Conservation (phyloP, 2,113 vertebrate species). For the Erinaceus europaeus region DNA sequence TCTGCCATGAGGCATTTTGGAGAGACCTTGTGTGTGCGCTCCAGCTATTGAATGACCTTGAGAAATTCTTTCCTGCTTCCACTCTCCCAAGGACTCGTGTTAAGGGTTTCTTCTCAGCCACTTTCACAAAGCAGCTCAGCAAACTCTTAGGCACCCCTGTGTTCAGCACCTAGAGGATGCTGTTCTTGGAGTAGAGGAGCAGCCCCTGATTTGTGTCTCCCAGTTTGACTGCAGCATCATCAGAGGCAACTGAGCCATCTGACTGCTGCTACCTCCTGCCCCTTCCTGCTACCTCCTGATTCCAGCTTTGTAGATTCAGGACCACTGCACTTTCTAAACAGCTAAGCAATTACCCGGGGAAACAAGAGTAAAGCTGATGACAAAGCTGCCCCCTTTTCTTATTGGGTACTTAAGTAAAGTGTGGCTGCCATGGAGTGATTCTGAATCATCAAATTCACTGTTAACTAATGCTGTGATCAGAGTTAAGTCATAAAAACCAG, state of each 20-base stretch:
- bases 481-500: conserved; percentile 53
- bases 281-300: neutral
- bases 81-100: neutral
- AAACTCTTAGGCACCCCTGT: conserved; percentile 15
- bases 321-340: conserved; percentile 50
- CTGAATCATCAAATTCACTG: conserved; percentile 55
- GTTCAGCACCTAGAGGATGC: conserved; percentile 39
- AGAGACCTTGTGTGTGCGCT: neutral
- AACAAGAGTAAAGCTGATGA: conserved; percentile 16
- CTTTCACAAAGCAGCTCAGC: neutral
- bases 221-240: neutral
- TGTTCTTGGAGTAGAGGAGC: neutral
- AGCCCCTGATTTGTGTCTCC: conserved; percentile 46
- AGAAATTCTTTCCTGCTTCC: neutral
- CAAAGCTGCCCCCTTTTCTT: conserved; percentile 15
- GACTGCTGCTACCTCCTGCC: neutral
- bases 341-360: conserved; percentile 40
- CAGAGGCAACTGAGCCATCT: conserved; percentile 51
- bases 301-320: conserved; percentile 32
- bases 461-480: conserved; percentile 70
- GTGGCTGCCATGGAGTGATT: conserved; percentile 28
- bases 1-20: neutral
- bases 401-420: conserved; percentile 19
- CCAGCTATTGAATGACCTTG: conserved; percentile 25
- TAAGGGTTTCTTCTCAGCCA: conserved; percentile 6